These are phyloP conservation scores for Resseliella maxima DNA, from an alignment of 2,888 invertebrate species.

Conservation along the genomic window DNA sequence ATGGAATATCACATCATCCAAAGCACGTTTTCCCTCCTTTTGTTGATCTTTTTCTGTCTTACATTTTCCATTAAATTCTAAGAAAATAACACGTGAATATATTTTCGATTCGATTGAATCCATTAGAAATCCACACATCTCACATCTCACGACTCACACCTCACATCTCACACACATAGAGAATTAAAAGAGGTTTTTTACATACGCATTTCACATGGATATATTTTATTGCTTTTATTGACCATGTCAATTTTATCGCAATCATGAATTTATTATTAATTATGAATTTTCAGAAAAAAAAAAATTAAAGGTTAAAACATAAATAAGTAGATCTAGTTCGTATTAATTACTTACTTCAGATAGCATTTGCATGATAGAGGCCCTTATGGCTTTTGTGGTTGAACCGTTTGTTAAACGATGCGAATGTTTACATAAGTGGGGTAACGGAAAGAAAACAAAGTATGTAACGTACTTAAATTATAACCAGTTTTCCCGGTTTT, in stretches of 20 bases:
- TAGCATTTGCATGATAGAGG: not conserved
- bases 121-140: too few species aligned
- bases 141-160: too few species aligned
- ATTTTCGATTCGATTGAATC: too few species aligned
- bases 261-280: constrained; percentile 30
- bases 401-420: constrained; percentile 2
- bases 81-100: too few species aligned
- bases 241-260: constrained; percentile 1
- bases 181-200: too few species aligned
- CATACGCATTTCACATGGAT: constrained; percentile 5
- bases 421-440: constrained; percentile 16
- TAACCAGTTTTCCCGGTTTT: constrained; percentile 47
- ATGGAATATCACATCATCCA: too few species aligned
- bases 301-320: constrained; percentile 28
- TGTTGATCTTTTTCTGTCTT: too few species aligned
- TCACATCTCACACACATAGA: too few species aligned
- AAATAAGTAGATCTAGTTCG: constrained; percentile 20
- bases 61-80: too few species aligned
- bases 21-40: too few species aligned
- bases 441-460: not conserved
- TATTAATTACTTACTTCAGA: not conserved
- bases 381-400: not conserved
- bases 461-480: constrained; percentile 53
- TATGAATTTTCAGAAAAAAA: too few species aligned
- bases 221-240: not conserved